Evolutionary conservation across 2,113 vertebrate genomes (phyloP).

Genomic region (Archocentrus centrarchus): DNA sequence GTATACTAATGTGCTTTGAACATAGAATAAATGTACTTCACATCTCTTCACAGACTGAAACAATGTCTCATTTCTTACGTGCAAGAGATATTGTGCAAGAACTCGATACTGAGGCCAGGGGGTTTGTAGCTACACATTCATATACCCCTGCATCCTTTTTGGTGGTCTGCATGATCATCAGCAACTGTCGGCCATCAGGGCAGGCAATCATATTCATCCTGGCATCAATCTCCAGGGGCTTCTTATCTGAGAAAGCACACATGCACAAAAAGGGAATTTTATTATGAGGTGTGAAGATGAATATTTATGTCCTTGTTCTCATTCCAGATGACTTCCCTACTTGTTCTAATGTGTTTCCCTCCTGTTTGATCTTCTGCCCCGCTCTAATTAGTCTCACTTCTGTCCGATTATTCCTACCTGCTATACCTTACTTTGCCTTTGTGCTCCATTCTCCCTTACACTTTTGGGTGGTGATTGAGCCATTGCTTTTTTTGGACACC

Average conservation of each 20-base stretch:
- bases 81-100: conserved; percentile 94
- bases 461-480: too few species aligned
- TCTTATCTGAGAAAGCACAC: conserved; percentile 85
- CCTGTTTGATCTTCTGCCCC: background rate
- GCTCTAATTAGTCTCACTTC: too few species aligned
- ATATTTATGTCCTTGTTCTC: background rate
- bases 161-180: conserved; percentile 91
- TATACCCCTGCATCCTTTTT: conserved; percentile 93
- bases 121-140: conserved; percentile 91
- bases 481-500: too few species aligned
- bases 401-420: too few species aligned
- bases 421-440: too few species aligned
- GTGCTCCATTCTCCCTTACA: too few species aligned
- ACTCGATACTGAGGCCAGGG: conserved; percentile 88
- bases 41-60: background rate
- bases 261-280: background rate
- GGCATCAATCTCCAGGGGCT: conserved; percentile 84
- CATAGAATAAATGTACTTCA: background rate
- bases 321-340: background rate
- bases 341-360: background rate
- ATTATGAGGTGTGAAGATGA: background rate
- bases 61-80: conserved; percentile 80
- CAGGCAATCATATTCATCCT: conserved; percentile 89
- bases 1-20: too few species aligned
- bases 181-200: conserved; percentile 93